Conservation (phyloP, 2,888 invertebrate genomes). For the Acronicta alni region DNA sequence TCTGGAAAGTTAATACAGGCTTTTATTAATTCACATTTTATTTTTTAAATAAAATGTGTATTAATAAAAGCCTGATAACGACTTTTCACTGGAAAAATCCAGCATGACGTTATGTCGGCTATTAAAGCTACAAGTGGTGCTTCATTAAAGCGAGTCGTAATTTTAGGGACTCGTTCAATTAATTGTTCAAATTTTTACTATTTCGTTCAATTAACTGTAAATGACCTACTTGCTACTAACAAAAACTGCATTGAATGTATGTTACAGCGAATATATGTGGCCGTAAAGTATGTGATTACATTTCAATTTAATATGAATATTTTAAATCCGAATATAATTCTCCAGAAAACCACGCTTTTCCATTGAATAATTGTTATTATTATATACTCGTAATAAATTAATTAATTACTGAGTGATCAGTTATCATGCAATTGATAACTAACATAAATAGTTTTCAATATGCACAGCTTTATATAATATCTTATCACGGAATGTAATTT, state of each 20-base stretch:
- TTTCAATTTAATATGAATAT: too few relatives aligned
- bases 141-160: conserved; percentile 49
- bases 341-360: too few relatives aligned
- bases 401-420: not conserved
- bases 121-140: conserved; percentile 46
- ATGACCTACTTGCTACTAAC: conserved; percentile 5
- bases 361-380: too few relatives aligned
- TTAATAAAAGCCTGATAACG: conserved; percentile 26
- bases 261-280: too few relatives aligned
- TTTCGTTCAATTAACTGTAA: conserved; percentile 38
- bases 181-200: conserved; percentile 45
- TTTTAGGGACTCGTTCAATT: conserved; percentile 41
- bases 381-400: not conserved
- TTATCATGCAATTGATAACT: not conserved
- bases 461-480: not conserved
- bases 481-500: not conserved
- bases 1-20: too few relatives aligned
- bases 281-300: too few relatives aligned
- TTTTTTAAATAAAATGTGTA: too few relatives aligned
- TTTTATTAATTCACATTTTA: not conserved
- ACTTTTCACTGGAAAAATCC: conserved; percentile 22
- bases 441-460: too few relatives aligned
- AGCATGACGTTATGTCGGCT: conserved; percentile 18
- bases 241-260: too few relatives aligned
- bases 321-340: too few relatives aligned